Base-by-base conservation (phyloP, 2,888 invertebrate species). In the Cheilosia urbana region DNA sequence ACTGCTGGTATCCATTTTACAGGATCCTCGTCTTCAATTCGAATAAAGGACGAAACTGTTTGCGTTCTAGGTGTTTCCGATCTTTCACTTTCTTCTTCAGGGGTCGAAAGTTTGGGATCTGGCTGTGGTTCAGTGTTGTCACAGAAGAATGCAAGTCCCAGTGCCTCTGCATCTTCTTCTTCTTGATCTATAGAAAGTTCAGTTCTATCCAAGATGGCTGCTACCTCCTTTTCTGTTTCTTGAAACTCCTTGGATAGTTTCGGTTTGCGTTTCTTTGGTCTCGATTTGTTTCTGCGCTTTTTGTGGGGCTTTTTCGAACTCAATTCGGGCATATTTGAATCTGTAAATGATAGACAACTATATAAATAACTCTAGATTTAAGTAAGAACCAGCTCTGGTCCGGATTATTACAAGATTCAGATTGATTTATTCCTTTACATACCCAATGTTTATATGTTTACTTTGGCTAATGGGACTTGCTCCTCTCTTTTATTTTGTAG, bases 11-110 rank as follows among this genome's bases (percentile, higher is more conserved):
- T 66, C 15, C 78, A 55, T 63, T 87, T 87, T 1, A 89, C 81
- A 0, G 89, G 55, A 1, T 88, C 87, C 4, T 88, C 78, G 7
- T 89, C 84, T 17, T 92, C 92, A n/a, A 92, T 89, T 87, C 91
- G 89, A 57, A 92, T 88, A 49, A 90, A 92, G 0, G 90, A 90
- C 0, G 90, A 89, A 0, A 89, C 89, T 9, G 89, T 84, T 34
- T 88, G 72, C 34, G 88, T 71, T 68, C 84, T 63, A 5, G 87
- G 84, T 15, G 57, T 21, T 45, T 55, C 15, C 1, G 60, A 40
- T n/a, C 75, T 9, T 3, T 63, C 40, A 58, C 34, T 24, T 55
- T 69, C 72, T 17, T 77, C 80, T n/a, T 77, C 80, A 17, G 49
- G 19, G 24, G 42, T 6, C 21, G 42, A 47, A 0, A 1, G 0